phyloP scores from a whole-genome alignment of 2,797 vertebrate genomes.

The Alfaro cultratus region DNA sequence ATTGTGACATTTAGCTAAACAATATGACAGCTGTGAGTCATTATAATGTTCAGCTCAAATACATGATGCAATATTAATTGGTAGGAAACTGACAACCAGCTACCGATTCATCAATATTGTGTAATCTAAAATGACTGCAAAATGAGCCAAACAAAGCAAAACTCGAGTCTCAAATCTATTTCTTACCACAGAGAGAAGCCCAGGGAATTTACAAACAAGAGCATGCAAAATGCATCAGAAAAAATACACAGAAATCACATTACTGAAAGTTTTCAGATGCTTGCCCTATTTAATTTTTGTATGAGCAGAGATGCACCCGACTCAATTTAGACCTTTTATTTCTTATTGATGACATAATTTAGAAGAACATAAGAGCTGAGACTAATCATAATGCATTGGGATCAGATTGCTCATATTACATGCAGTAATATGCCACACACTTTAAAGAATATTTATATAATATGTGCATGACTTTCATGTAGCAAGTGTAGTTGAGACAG shows the following conservation, averaged over 20 bases:
- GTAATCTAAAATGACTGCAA: not conserved
- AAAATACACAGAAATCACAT: constrained; percentile 13
- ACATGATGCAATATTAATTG: not conserved
- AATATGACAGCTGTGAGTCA: not conserved
- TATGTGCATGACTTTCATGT: constrained; percentile 6
- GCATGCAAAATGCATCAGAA: constrained; percentile 17
- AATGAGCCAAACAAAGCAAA: not conserved
- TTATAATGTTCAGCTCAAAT: not conserved
- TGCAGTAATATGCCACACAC: not conserved
- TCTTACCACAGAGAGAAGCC: not conserved
- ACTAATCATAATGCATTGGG: not conserved
- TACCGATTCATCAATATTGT: not conserved
- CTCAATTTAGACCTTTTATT: constrained; percentile 13
- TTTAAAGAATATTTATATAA: not conserved
- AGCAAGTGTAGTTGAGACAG: constrained; percentile 14
- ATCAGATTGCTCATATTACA: not conserved
- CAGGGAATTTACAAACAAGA: constrained; percentile 14
- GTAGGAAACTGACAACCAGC: not conserved
- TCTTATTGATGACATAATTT: constrained; percentile 12
- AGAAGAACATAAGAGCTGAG: not conserved
- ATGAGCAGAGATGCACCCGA: not conserved
- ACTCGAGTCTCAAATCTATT: constrained; percentile 3
- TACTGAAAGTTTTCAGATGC: constrained; percentile 12
- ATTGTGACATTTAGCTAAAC: too few species aligned
- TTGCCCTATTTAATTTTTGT: constrained; percentile 1